A percentile compares a stretch with the other conserved stretches of the same genome.
These are phyloP conservation scores for Tympanoctomys barrerae DNA, from an alignment of 2,797 vertebrate species.

Conservation along the genomic window DNA sequence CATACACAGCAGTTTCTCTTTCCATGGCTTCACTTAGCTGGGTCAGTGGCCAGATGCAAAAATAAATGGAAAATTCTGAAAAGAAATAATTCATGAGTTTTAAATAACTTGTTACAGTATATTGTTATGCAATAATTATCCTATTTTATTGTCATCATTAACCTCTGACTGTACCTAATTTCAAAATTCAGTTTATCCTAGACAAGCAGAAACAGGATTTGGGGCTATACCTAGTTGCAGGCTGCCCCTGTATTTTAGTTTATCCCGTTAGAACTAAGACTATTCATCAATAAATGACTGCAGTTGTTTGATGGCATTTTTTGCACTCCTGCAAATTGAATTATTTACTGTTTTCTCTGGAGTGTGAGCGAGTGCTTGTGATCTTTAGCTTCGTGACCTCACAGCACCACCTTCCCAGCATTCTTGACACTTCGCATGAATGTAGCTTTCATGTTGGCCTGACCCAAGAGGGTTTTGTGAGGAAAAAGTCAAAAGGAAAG, in stretches of 20 bases:
- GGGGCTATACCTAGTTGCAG: background rate
- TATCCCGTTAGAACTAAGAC: conserved; percentile 39
- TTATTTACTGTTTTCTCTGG: conserved; percentile 61
- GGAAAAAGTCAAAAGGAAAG: conserved; percentile 14
- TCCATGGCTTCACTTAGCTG: background rate
- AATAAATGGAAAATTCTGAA: background rate
- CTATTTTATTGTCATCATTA: background rate
- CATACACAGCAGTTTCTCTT: background rate
- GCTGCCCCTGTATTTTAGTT: background rate
- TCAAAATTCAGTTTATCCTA: background rate
- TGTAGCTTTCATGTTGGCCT: background rate
- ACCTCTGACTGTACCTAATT: background rate
- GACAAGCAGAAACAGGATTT: background rate
- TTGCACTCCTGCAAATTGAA: conserved; percentile 49
- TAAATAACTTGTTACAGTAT: background rate
- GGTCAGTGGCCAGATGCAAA: background rate
- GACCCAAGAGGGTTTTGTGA: background rate
- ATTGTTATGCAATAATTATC: background rate
- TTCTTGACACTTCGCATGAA: background rate
- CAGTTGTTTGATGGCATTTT: conserved; percentile 54
- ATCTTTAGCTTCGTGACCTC: conserved; percentile 46
- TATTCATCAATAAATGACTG: background rate
- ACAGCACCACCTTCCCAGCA: background rate
- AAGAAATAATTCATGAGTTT: background rate
- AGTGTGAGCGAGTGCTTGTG: background rate